These are phyloP conservation scores for Phylloscopus trochilus DNA, from an alignment of 2,113 vertebrate genomes.

Conservation along the genomic window DNA sequence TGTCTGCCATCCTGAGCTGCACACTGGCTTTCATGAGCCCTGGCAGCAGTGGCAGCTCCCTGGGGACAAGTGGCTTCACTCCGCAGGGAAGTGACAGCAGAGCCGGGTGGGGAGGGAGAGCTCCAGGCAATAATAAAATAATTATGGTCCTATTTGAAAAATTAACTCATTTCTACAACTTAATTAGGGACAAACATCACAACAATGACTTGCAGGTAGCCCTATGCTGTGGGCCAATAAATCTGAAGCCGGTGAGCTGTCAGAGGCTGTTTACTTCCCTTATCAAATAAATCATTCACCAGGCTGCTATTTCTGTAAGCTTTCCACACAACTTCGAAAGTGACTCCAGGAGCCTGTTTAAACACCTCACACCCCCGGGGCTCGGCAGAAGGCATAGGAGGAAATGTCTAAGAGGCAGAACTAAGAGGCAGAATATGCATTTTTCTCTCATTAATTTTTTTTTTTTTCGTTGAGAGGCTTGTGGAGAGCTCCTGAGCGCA, in stretches of 20 bases:
- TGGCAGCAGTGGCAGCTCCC: neutral
- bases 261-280: neutral
- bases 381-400: neutral
- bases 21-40: accelerated
- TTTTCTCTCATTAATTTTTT: neutral
- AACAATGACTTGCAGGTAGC: neutral
- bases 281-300: neutral
- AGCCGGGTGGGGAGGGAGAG: neutral
- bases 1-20: accelerated
- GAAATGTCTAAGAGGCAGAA: neutral
- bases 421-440: neutral
- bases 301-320: neutral
- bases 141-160: neutral
- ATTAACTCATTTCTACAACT: neutral
- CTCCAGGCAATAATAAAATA: neutral
- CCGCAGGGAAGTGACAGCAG: neutral
- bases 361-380: neutral
- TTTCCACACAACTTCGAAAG: neutral
- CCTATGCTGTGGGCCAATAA: neutral
- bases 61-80: neutral
- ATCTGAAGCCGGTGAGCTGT: neutral
- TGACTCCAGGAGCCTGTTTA: neutral
- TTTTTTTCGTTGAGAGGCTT: neutral
- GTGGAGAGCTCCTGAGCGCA: neutral
- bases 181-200: neutral